Evolutionary conservation across 2,888 invertebrate genomes (phyloP), one percentile per base, ranked within the genome.

Genomic region (Caenorhabditis sp.): DNA sequence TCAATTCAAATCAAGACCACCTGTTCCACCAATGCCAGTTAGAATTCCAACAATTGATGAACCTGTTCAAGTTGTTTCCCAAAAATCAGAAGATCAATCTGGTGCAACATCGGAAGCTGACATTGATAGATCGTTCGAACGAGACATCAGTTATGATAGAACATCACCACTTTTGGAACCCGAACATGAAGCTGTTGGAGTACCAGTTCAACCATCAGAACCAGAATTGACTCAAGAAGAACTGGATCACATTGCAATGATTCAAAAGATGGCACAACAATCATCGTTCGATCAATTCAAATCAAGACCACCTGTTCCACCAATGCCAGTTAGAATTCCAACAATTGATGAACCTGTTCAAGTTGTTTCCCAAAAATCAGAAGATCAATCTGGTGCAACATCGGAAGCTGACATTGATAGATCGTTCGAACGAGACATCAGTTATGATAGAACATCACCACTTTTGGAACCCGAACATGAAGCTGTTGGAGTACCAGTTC

Each of bases 101-200:
- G 58, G 69, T 66, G 72, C 76, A 17, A 76, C 75, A 50, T 76
- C 75, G 12, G 75, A 69, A 58, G 75, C 75, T 19, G 68, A 76
- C 23, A 62, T 54, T 54, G 60, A 71, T 23, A 54, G 51, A 37
- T 57, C 27, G 10, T 60, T 43, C 49, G 66, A 66, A 3, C 3
- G 50, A n/a, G 50, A 31, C 12, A n/a, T 14, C 37, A 10, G 19
- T 0, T 64, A 64, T 23, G 69, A 65, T 10, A 50, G 64, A 58
- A 69, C 69, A 12, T 67, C 78, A 23, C 76, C 64, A 21, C 26
- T 78, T 2, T 23, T 64, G 21, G 58, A 60, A 19, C 37, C 58
- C 10, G 66, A 36, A 26, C 27, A 21, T 26, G 55, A 55, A 55
- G 17, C 51, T 23, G 53, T 31, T 43, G 55, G 59, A 43, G 60